These are phyloP conservation scores for Furnarius figulus DNA, from an alignment of 2,113 vertebrate species.

Conservation along the genomic window DNA sequence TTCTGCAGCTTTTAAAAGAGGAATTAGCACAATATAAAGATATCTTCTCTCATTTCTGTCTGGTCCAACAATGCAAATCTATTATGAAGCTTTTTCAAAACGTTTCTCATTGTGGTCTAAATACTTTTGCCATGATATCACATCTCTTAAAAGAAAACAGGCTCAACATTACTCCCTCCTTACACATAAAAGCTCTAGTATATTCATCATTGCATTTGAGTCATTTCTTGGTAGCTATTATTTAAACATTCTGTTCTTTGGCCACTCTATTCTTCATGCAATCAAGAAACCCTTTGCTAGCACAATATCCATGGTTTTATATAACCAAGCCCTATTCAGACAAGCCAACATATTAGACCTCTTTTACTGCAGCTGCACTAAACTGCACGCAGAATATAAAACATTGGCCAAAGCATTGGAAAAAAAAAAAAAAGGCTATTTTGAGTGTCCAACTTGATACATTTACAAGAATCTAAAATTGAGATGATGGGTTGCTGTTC, in stretches of 20 bases:
- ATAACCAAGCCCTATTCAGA: conserved; percentile 25
- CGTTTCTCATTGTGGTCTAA: conserved; percentile 7
- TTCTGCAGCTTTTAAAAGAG: neutral
- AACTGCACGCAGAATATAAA: neutral
- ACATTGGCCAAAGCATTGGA: neutral
- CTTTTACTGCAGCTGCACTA: conserved; percentile 53
- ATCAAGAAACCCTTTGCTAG: conserved; percentile 27
- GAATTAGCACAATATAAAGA: conserved; percentile 21
- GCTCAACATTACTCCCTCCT: neutral
- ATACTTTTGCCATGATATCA: conserved; percentile 20
- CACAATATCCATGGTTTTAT: conserved; percentile 30
- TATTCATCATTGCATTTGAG: neutral
- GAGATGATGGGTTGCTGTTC: neutral
- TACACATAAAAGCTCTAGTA: neutral
- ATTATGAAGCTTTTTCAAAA: neutral
- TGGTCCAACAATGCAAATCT: neutral
- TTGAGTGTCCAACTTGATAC: neutral
- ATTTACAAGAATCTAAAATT: neutral
- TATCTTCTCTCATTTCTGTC: neutral
- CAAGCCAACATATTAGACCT: conserved; percentile 28
- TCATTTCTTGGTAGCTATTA: neutral
- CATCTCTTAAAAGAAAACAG: neutral
- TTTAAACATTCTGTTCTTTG: conserved; percentile 16
- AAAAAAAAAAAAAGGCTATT: neutral
- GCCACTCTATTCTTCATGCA: conserved; percentile 1